These are phyloP conservation scores for Patiria pectinifera DNA, from an alignment of 53 echinoderm and acorn worm genomes.

Conservation along the genomic window DNA sequence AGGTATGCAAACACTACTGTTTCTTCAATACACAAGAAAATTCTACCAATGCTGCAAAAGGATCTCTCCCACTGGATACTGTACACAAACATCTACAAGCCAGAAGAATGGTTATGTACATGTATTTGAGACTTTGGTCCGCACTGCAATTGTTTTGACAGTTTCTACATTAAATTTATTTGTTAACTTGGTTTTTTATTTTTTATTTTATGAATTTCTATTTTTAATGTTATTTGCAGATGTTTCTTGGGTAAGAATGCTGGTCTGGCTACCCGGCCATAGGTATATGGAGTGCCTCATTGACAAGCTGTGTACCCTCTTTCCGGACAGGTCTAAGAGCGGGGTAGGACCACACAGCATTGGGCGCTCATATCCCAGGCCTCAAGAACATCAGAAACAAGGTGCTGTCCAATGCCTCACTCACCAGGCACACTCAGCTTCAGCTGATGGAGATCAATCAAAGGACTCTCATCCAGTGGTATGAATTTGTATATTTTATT, in stretches of 20 bases:
- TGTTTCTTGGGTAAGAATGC: constrained; percentile 47
- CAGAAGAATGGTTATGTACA: too few relatives aligned
- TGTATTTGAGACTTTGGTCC: too few relatives aligned
- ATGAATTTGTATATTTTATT: background rate
- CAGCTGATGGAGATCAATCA: constrained; percentile 68
- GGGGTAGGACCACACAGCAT: constrained; percentile 12
- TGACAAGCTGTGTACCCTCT: too few relatives aligned
- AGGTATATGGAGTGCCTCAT: constrained; percentile 68
- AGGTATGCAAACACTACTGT: constrained; percentile 12
- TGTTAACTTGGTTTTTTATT: too few relatives aligned
- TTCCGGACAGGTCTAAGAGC: background rate
- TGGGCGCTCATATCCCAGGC: constrained; percentile 37
- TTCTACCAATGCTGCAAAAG: background rate
- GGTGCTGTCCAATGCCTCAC: constrained; percentile 28
- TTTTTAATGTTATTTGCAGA: too few relatives aligned
- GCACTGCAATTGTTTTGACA: too few relatives aligned
- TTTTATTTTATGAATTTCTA: background rate
- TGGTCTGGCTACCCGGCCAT: constrained; percentile 59
- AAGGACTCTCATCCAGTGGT: constrained; percentile 47
- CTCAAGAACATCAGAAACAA: constrained; percentile 49
- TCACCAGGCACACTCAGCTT: constrained; percentile 6
- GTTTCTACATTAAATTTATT: too few relatives aligned
- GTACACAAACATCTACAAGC: too few relatives aligned
- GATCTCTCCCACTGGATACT: background rate
- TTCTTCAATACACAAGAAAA: too few relatives aligned